Base-by-base conservation (phyloP, 2,888 invertebrate species). In the Napeogenes sylphis region DNA sequence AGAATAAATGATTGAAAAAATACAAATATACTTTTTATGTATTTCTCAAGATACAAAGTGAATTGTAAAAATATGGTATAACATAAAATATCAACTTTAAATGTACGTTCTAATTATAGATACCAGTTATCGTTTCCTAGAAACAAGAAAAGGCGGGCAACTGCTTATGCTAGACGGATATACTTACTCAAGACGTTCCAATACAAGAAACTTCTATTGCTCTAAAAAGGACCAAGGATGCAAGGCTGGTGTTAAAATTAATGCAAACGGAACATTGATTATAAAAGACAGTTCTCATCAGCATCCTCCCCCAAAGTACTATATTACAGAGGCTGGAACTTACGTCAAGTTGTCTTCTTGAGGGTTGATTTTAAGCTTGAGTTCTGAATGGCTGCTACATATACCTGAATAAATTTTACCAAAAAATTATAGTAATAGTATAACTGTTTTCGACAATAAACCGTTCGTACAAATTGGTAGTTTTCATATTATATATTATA, bases 211-310 rank as follows among this genome's bases (percentile, higher is more conserved):
- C 47, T 80, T 70, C 54, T 76, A 77, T 58, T 79, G 79, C 53
- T 80, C 81, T 0, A 77, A 75, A 56, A 76, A 75, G 61, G 63
- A 73, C 14, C 56, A 57, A 2, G 76, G 76, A 4, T 81, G 79
- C 58, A 76, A 67, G 62, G 78, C 73, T 0, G 60, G 64, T 32
- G 61, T 80, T 4, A 75, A 64, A 45, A 32, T 80, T 1, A 59
- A 67, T 14, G n/a, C 58, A 2, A 45, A 64, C 0, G 75, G 76
- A 3, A 56, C 10, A 4, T 68, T 79, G 8, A 53, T 61, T 3
- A 45, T 53, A 14, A 58, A 70, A 12, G 59, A 66, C 3, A 2
- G 46, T 4, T 68, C 71, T 42, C 71, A 69, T n/a, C 70, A 75
- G 60, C 67, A 69, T 1, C 35, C 57, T 0, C 75, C 75, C 3